These are phyloP conservation scores for Sebastes melanostomus DNA, from an alignment of 2,797 vertebrate species.

Conservation along the genomic window DNA sequence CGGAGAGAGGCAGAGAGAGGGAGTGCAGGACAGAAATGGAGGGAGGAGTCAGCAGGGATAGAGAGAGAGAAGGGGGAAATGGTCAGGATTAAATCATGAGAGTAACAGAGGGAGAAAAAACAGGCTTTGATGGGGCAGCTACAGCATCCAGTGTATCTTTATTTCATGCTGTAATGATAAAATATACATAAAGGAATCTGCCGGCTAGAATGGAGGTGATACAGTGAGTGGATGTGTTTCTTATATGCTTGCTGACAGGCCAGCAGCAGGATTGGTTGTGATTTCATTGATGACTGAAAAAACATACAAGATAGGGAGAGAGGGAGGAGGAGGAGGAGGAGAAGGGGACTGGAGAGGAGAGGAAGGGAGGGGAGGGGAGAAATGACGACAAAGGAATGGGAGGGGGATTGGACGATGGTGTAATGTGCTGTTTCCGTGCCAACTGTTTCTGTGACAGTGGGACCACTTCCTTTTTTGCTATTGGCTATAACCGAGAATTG, in stretches of 20 bases:
- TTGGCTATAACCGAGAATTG: conserved; percentile 75
- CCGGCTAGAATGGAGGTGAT: conserved; percentile 12
- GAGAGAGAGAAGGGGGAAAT: conserved; percentile 64
- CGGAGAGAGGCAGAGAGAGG: conserved; percentile 70
- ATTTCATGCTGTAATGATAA: conserved; percentile 47
- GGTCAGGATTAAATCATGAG: conserved; percentile 78
- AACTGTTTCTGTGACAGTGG: conserved; percentile 85
- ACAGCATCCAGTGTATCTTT: conserved; percentile 50
- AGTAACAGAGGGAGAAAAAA: conserved; percentile 57
- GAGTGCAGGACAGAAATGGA: conserved; percentile 74
- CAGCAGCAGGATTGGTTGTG: conserved; percentile 70
- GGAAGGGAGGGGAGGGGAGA: conserved; percentile 62
- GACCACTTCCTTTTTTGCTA: conserved; percentile 80
- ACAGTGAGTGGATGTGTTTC: conserved; percentile 20
- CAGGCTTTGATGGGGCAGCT: conserved; percentile 50
- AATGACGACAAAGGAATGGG: conserved; percentile 81
- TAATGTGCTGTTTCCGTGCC: conserved; percentile 87
- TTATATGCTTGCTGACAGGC: conserved; percentile 42
- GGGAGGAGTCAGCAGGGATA: conserved; percentile 77
- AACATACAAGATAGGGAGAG: conserved; percentile 70
- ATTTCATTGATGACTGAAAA: conserved; percentile 83
- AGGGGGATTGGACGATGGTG: conserved; percentile 81
- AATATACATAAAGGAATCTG: conserved; percentile 45
- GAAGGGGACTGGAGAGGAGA: conserved; percentile 21
- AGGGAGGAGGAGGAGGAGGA: conserved; percentile 22